These are phyloP conservation scores for Stegophylla sp. DNA, from an alignment of 2,888 invertebrate genomes.

Conservation along the genomic window DNA sequence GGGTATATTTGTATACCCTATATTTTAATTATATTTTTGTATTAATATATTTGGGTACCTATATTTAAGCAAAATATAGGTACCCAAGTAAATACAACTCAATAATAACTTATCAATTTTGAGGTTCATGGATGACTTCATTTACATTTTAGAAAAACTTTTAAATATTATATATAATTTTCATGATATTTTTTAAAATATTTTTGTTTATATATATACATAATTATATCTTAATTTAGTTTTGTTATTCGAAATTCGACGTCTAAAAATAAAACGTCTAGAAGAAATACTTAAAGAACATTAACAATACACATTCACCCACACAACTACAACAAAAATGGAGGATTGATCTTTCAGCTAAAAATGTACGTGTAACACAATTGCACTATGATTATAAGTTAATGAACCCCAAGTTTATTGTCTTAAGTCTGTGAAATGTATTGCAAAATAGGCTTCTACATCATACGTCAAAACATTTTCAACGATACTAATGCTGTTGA, in stretches of 20 bases:
- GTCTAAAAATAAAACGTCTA: too few relatives aligned
- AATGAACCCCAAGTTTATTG: conserved; percentile 29
- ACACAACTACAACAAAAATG: conserved; percentile 4
- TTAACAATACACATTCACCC: conserved; percentile 8
- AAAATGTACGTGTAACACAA: conserved; percentile 38
- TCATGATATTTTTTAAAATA: neutral
- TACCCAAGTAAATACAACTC: neutral
- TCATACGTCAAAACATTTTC: neutral
- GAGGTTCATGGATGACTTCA: neutral
- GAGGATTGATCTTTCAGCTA: conserved; percentile 8
- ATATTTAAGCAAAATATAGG: too few relatives aligned
- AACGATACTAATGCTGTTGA: conserved; percentile 21
- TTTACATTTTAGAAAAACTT: neutral
- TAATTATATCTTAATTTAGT: neutral
- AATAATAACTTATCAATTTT: neutral
- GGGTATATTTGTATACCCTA: too few relatives aligned
- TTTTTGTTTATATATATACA: too few relatives aligned
- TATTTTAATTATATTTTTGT: too few relatives aligned
- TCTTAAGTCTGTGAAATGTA: conserved; percentile 32
- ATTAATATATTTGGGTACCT: too few relatives aligned
- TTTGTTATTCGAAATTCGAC: neutral
- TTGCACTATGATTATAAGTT: conserved; percentile 23
- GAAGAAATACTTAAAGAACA: conserved; percentile 39
- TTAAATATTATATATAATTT: neutral
- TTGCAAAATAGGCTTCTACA: conserved; percentile 23